phyloP scores from a whole-genome alignment of 2,113 vertebrate genomes.

The Solenodon paradoxus region DNA sequence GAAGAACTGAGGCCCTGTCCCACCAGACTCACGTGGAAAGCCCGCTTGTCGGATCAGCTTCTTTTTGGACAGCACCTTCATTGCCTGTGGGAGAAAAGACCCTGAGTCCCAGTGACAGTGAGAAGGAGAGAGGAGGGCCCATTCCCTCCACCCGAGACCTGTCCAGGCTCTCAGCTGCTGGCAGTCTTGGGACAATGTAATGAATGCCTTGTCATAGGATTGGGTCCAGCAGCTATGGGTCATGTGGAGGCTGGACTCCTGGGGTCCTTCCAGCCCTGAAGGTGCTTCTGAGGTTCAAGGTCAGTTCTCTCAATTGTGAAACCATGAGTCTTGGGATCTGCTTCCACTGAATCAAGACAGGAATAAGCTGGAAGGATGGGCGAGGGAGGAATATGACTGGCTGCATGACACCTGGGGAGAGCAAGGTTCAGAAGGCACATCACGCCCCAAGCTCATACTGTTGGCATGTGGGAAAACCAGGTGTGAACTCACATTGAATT shows the following conservation, averaged over 20 bases:
- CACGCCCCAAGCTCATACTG: background rate
- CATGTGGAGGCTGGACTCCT: background rate
- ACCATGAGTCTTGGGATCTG: background rate
- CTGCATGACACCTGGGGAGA: background rate
- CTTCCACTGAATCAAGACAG: background rate
- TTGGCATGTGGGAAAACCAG: background rate
- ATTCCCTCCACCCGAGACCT: background rate
- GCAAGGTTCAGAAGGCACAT: background rate
- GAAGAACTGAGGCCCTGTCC: background rate
- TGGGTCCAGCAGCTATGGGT: background rate
- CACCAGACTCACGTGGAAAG: constrained; percentile 93
- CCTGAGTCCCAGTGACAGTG: background rate
- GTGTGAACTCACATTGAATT: background rate
- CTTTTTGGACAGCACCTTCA: constrained; percentile 99
- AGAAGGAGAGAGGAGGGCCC: background rate
- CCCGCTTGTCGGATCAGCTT: constrained; percentile 97
- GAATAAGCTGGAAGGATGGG: background rate
- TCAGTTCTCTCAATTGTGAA: background rate
- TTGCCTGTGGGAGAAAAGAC: constrained; percentile 86
- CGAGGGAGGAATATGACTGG: background rate
- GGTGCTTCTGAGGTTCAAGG: background rate
- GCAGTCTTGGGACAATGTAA: background rate
- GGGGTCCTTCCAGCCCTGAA: background rate
- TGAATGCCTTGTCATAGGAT: background rate
- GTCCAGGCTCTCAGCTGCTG: accelerated